Evolutionary conservation across 2,888 invertebrate genomes (phyloP).

Genomic region (Himalopsyche japonica): DNA sequence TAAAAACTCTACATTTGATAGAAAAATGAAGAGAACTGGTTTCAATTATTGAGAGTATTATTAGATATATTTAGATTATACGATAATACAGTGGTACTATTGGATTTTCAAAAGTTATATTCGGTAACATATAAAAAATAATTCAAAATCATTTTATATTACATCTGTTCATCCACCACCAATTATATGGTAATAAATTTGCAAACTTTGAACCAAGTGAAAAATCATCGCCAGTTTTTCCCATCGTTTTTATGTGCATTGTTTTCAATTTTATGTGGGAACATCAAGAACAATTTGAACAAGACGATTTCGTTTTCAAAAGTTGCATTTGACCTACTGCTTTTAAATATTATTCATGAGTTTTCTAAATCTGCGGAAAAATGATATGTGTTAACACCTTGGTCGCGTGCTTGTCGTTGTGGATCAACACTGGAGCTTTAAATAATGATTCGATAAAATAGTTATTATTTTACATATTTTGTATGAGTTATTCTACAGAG

Average conservation of each 20-base stretch:
- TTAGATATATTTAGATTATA: too few species aligned
- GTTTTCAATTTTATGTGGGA: not conserved
- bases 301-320: not conserved
- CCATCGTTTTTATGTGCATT: not conserved
- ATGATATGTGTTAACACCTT: not conserved
- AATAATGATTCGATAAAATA: not conserved
- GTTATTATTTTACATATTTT: too few species aligned
- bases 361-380: not conserved
- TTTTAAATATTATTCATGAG: not conserved
- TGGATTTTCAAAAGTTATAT: too few species aligned
- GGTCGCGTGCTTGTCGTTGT: not conserved
- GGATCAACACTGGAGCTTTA: not conserved
- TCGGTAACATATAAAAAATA: too few species aligned
- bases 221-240: not conserved
- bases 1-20: too few species aligned
- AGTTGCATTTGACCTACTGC: not conserved
- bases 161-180: not conserved
- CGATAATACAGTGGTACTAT: too few species aligned
- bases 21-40: too few species aligned
- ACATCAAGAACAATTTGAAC: not conserved
- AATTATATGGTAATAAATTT: not conserved
- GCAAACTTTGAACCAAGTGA: not conserved
- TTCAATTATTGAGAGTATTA: too few species aligned
- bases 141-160: too few species aligned
- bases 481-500: too few species aligned